Base-by-base conservation (phyloP, 2,797 vertebrate species). In the Poeciliopsis presidionis region DNA sequence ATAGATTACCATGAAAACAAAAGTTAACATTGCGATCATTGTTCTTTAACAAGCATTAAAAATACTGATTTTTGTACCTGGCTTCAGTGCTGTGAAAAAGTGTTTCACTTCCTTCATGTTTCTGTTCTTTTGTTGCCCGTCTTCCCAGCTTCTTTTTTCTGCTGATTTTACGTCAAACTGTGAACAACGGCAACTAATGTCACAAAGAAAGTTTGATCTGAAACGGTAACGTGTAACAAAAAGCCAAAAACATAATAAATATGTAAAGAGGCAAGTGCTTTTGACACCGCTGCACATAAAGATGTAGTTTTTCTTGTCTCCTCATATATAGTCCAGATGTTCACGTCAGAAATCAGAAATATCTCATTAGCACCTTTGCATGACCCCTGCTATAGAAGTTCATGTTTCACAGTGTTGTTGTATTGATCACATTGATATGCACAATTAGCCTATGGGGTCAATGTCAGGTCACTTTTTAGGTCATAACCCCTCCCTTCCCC, bases 371-470 rank as follows among this genome's bases (percentile, higher is more conserved):
- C 55, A 71, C 55, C 51, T 65, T 13, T 61, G 46, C 20, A 43
- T 61, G 75, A 82, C 75, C 39, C 59, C 5, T 7, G 51, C 39
- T 74, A 1, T 33, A 1, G 16, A 57, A 28, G 77, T 55, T 86
- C 2, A 77, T 45, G 51, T 83, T 76, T 69, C 73, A 12, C 76
- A 30, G 16, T 20, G 30, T 69, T 77, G 75, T 71, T 72, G 45
- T 77, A 89, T 88, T 75, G 86, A 84, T 76, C 0, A 13, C 79
- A 94, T 87, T 84, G 90, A 89, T 84, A 73, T 33, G 63, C 70
- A 39, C 75, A 78, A 84, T 86, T 86, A 79, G 55, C 73, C 65
- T 77, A 45, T 30, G 67, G 73, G 90, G 91, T 92, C 86, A 91
- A 67, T 16, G 20, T 79, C 72, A 5, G 85, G 89, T 90, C 90